Conservation (phyloP, 2,888 invertebrate genomes). For the Apoderus coryli region DNA sequence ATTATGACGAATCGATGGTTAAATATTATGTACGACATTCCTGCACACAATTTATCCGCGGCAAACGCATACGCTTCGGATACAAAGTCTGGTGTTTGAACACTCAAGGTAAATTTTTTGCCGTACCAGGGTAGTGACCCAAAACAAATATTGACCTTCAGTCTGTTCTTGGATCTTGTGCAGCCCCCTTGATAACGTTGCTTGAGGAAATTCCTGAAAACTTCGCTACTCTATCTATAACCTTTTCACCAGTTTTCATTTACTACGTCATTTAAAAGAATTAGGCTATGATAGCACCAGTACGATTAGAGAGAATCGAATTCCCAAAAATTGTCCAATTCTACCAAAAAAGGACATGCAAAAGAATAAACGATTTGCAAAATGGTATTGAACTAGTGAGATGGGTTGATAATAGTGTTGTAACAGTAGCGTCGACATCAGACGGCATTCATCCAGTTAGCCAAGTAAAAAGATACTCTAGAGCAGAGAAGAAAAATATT, state of each 20-base stretch:
- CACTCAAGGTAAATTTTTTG: constrained; percentile 16
- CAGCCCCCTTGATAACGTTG: constrained; percentile 2
- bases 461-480: neutral
- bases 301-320: constrained; percentile 7
- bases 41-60: constrained; percentile 22
- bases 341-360: constrained; percentile 7
- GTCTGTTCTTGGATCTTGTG: constrained; percentile 10
- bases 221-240: no score
- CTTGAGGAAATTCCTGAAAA: constrained; percentile 5
- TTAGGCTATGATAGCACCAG: constrained; percentile 7
- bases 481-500: neutral
- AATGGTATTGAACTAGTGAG: constrained; percentile 3
- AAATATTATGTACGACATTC: constrained; percentile 23
- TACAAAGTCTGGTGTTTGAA: no score
- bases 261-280: constrained; percentile 6
- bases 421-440: constrained; percentile 4
- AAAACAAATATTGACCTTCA: constrained; percentile 8
- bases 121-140: constrained; percentile 14
- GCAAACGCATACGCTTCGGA: no score
- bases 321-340: constrained; percentile 8
- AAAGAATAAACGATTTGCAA: constrained; percentile 8
- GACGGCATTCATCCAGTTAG: constrained; percentile 1
- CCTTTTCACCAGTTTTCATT: constrained; percentile 7
- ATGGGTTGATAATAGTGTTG: constrained; percentile 6
- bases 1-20: constrained; percentile 20